Percentiles rank a stretch among this genome's conserved stretches.
These are phyloP conservation scores for Cryptomyrus ogoouensis DNA, from an alignment of 2,113 vertebrate species.

Conservation along the genomic window DNA sequence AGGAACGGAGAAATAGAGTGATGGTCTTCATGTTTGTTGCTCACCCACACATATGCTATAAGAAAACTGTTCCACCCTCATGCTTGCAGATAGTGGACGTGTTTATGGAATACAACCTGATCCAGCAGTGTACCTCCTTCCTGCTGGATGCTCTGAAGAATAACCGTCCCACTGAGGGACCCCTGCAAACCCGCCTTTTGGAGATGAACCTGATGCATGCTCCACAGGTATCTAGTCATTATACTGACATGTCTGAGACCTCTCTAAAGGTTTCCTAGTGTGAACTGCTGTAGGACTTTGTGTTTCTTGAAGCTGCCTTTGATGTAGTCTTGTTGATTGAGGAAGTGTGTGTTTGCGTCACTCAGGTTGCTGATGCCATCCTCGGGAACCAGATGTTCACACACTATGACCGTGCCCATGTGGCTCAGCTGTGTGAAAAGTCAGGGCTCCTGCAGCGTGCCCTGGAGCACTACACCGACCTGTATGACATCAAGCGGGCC, in stretches of 20 bases:
- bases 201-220: slow-evolving; percentile 99
- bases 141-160: slow-evolving; percentile 94
- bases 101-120: slow-evolving; percentile 99
- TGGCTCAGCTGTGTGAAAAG: slow-evolving; percentile 96
- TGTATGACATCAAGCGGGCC: slow-evolving; percentile 94
- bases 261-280: not conserved
- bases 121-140: slow-evolving; percentile 97
- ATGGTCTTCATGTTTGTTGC: not conserved
- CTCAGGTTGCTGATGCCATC: slow-evolving; percentile 94
- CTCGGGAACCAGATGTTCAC: slow-evolving; percentile 99
- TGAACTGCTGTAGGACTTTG: not conserved
- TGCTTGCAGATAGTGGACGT: slow-evolving; percentile 87
- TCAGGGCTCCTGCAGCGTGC: slow-evolving; percentile 93
- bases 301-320: not conserved
- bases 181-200: slow-evolving; percentile 89
- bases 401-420: slow-evolving; percentile 93
- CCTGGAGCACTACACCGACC: slow-evolving; percentile 91
- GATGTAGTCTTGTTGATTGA: not conserved
- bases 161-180: slow-evolving; percentile 93
- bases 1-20: not conserved
- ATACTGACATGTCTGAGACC: not conserved
- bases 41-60: not conserved
- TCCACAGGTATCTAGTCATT: slow-evolving; percentile 71
- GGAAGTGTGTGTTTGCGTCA: not conserved
- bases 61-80: not conserved